Percentiles rank a stretch among this genome's conserved stretches.
These are phyloP conservation scores for Mus spicilegus DNA, from an alignment of 2,113 vertebrate genomes.

Conservation along the genomic window DNA sequence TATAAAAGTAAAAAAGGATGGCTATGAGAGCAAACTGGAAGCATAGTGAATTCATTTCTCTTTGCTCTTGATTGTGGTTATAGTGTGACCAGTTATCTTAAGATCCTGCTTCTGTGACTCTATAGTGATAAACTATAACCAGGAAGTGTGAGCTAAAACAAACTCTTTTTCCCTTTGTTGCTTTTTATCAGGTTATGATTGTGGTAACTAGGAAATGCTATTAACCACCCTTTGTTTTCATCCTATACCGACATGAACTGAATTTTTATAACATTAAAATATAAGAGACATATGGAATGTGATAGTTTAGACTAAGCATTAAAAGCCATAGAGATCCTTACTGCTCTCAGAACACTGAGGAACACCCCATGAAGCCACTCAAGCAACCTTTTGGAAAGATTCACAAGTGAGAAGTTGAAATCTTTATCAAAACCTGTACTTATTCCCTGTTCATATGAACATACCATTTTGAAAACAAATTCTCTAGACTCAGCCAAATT, in stretches of 20 bases:
- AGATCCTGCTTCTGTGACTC: neutral
- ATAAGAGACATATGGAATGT: neutral
- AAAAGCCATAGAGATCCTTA: neutral
- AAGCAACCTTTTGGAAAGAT: neutral
- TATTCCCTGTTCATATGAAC: neutral
- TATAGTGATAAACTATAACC: neutral
- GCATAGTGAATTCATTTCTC: neutral
- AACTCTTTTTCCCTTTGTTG: neutral
- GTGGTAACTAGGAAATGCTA: neutral
- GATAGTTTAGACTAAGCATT: neutral
- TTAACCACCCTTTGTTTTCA: neutral
- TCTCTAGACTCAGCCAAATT: neutral
- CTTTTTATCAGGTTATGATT: neutral
- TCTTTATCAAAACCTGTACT: neutral
- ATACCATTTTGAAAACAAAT: neutral
- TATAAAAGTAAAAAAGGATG: neutral
- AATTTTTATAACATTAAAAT: neutral
- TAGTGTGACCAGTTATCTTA: neutral
- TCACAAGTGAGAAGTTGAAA: neutral
- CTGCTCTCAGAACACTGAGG: neutral
- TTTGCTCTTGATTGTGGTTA: neutral
- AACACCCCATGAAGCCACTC: neutral
- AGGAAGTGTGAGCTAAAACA: neutral
- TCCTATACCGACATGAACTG: neutral
- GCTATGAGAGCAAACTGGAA: neutral